These are phyloP conservation scores for Zaprionus africanus DNA, from an alignment of 1,140 invertebrate species.

Conservation along the genomic window DNA sequence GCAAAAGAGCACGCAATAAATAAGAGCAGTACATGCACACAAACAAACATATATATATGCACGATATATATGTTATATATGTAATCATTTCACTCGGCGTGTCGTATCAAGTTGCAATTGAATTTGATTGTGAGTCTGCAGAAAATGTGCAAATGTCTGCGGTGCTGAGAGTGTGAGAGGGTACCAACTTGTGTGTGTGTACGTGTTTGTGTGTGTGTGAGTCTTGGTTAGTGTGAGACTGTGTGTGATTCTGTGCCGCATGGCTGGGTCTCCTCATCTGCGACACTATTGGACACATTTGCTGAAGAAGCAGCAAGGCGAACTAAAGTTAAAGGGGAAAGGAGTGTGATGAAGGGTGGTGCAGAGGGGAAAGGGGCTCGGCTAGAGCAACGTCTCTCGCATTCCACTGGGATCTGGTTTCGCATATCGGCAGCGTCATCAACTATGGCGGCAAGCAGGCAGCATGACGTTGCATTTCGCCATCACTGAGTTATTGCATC, in stretches of 20 bases:
- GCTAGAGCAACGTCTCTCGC: background rate
- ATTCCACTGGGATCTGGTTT: conserved; percentile 16
- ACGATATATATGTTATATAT: background rate
- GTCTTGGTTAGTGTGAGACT: background rate
- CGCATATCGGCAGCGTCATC: conserved; percentile 36
- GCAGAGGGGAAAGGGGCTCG: background rate
- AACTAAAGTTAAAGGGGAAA: background rate
- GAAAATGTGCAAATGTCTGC: conserved; percentile 44
- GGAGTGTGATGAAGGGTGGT: background rate
- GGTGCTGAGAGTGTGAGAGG: conserved; percentile 15
- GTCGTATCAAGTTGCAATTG: conserved; percentile 45
- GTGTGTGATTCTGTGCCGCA: conserved; percentile 10
- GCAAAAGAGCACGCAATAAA: background rate
- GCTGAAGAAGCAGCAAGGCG: background rate
- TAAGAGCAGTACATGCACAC: background rate
- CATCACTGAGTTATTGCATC: conserved; percentile 26
- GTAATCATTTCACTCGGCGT: conserved; percentile 34
- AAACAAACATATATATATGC: background rate
- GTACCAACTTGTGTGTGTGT: background rate
- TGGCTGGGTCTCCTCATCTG: background rate
- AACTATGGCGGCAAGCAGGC: background rate
- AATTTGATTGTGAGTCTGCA: conserved; percentile 40
- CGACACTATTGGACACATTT: conserved; percentile 23
- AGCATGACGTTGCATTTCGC: conserved; percentile 30
- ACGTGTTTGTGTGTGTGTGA: background rate